phyloP scores from a whole-genome alignment of 2,797 vertebrate species.

The Sebastes diploproa region DNA sequence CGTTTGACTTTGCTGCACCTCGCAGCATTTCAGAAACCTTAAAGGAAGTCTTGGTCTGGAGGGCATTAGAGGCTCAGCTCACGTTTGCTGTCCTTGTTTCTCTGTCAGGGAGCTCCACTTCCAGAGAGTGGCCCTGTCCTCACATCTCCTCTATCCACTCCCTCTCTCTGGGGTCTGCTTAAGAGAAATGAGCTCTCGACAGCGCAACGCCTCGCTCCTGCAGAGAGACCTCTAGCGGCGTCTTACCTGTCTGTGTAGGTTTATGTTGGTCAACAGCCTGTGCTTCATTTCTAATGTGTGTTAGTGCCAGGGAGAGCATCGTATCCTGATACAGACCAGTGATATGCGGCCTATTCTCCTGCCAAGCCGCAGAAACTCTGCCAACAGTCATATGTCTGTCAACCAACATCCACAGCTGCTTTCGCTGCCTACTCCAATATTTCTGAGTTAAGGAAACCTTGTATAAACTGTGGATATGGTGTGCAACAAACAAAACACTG shows the following conservation, averaged over 20 bases:
- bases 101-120: conserved; percentile 38
- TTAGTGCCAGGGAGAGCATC: conserved; percentile 15
- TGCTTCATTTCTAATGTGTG: conserved; percentile 22
- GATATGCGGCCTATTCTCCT: conserved; percentile 27
- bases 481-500: conserved; percentile 2
- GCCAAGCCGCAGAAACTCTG: conserved; percentile 23
- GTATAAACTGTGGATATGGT: conserved; percentile 20
- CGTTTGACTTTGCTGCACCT: conserved; percentile 34
- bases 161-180: conserved; percentile 25
- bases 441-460: conserved; percentile 26
- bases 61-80: conserved; percentile 41
- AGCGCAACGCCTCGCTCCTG: not conserved
- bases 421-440: conserved; percentile 28
- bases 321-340: not conserved
- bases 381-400: conserved; percentile 17
- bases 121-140: conserved; percentile 44
- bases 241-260: conserved; percentile 1
- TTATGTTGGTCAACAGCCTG: not conserved
- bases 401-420: conserved; percentile 14
- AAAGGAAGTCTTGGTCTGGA: conserved; percentile 12
- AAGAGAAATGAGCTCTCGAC: conserved; percentile 38
- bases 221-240: conserved; percentile 29
- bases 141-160: conserved; percentile 37
- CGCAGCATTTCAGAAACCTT: conserved; percentile 8
- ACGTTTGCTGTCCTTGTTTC: conserved; percentile 49